phyloP scores from a whole-genome alignment of 2,113 vertebrate genomes.

The Myiozetetes cayanensis region DNA sequence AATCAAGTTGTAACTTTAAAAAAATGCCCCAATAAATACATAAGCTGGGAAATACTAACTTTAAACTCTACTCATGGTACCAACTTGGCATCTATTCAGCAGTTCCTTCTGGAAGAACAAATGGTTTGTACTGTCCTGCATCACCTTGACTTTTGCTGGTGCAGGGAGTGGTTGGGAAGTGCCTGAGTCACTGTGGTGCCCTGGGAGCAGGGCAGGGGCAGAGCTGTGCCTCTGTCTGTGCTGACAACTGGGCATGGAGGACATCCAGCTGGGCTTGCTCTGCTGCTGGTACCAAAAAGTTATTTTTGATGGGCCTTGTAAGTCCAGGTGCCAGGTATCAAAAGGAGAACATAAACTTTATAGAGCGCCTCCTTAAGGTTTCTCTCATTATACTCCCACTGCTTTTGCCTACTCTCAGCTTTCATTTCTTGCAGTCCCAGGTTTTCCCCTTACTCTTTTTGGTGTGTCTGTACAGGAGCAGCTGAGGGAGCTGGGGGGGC shows the following conservation, averaged over 20 bases:
- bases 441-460: not conserved
- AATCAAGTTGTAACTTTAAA: not conserved
- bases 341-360: not conserved
- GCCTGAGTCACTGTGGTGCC: not conserved
- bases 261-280: not conserved
- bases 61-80: not conserved
- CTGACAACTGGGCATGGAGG: not conserved
- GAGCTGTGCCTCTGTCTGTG: not conserved
- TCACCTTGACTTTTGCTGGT: not conserved
- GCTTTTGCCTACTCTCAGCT: not conserved
- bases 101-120: not conserved
- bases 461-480: not conserved
- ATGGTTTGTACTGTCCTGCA: not conserved
- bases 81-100: not conserved
- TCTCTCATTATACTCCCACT: not conserved
- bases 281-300: not conserved
- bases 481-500: too few relatives aligned
- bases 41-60: not conserved
- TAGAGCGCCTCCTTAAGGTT: not conserved
- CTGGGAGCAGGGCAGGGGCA: not conserved
- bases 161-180: rapidly evolving
- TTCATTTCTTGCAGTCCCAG: not conserved
- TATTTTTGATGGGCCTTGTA: rapidly evolving
- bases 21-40: not conserved
- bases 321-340: not conserved